Base-by-base conservation (phyloP, 2,113 vertebrate species). In the Oreochromis niloticus region DNA sequence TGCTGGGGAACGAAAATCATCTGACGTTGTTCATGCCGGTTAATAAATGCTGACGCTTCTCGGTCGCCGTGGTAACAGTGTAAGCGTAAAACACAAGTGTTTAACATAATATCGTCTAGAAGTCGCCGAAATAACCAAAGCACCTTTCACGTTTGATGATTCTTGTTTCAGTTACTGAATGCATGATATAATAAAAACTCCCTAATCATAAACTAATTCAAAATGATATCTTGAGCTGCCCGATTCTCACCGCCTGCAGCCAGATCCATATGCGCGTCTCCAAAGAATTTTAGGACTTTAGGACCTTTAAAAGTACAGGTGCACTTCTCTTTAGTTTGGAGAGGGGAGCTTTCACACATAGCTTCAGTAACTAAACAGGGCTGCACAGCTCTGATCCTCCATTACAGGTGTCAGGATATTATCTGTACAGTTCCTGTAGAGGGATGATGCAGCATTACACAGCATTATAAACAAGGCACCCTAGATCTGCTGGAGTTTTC, bases 1-100 rank as follows among this genome's bases (percentile, higher is more conserved):
- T 89, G 91, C 95, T 91, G 85, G 36, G 95, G 83, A 88, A 94
- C 89, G 2, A 39, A 59, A 88, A 9, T n/a, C 54, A 85, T 30
- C 66, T 57, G 55, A 63, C 48, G 57, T 11, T 54, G 75, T 88
- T 85, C n/a, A 13, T 11, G 2, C 80, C 54, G 86, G 87, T 9
- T 39, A 27, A 22, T 59, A 82, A 80, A 68, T 71, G 82, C 63
- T 85, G 88, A 81, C 84, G 36, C 81, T 80, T 24, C 17, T 41
- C 30, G 27, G 94, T 96, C 61, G 82, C 89, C 87, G 79, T 90
- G 86, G 92, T 39, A 92, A 95, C 92, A 6, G 9, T 13, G 36
- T 24, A 71, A 43, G 34, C 6, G 14, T 43, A 71, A 71, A 71
- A 8, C 36, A 43, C 34, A 22, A 10, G 61, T 0, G 19, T 68